phyloP scores from a whole-genome alignment of 2,113 vertebrate genomes.

The Hippocampus abdominalis region DNA sequence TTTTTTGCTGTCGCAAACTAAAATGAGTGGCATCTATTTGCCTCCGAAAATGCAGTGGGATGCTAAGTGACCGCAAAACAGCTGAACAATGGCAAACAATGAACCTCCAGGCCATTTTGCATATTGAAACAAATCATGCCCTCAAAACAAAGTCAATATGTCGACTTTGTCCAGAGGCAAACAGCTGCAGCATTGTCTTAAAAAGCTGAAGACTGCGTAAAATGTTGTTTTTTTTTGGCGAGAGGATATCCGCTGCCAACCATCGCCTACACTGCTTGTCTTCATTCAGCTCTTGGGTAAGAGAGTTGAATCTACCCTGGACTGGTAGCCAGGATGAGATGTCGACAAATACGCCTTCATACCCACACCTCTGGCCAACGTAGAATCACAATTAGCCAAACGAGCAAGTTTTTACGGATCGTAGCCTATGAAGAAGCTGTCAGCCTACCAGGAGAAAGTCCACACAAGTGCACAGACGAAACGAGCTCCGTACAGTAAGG shows the following conservation, averaged over 20 bases:
- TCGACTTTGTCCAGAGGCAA: slow-evolving; percentile 33
- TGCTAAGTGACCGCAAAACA: slow-evolving; percentile 22
- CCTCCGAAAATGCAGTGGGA: not conserved
- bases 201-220: not conserved
- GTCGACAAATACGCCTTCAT: too few species aligned
- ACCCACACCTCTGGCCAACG: too few species aligned
- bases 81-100: slow-evolving; percentile 11
- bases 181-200: slow-evolving; percentile 41
- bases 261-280: not conserved
- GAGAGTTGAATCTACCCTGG: not conserved
- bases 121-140: slow-evolving; percentile 28
- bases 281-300: not conserved
- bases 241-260: not conserved
- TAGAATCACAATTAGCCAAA: too few species aligned
- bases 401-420: too few species aligned
- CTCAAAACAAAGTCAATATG: slow-evolving; percentile 15
- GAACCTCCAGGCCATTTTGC: slow-evolving; percentile 18
- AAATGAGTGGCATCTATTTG: not conserved
- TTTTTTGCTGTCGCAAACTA: not conserved
- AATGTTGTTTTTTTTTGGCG: not conserved
- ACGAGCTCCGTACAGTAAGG: too few species aligned
- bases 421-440: too few species aligned
- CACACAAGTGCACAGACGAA: too few species aligned
- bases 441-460: too few species aligned
- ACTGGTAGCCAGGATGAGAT: not conserved